Percentiles rank a stretch among this genome's conserved stretches.
phyloP scores from a whole-genome alignment of 2,888 invertebrate species.

The Eupithecia pulchellata region DNA sequence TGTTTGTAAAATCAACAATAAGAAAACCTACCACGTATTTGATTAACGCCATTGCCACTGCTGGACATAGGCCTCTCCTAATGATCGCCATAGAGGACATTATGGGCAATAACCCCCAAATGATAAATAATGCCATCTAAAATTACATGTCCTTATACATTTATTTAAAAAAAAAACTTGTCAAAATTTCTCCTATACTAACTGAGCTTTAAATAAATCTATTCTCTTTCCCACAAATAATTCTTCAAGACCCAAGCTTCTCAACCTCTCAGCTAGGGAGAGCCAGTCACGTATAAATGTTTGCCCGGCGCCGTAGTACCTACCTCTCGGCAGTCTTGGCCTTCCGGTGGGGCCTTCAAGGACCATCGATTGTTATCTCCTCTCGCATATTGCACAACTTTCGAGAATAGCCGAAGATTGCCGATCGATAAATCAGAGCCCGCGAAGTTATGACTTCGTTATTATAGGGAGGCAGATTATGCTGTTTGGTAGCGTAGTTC shows the following conservation, averaged over 20 bases:
- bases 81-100: too few species aligned
- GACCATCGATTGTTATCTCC: constrained; percentile 77
- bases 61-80: too few species aligned
- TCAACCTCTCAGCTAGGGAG: constrained; percentile 20
- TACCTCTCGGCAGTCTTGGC: constrained; percentile 55
- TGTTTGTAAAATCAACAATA: background rate
- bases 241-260: background rate
- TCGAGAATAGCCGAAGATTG: constrained; percentile 53
- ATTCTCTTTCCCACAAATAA: background rate
- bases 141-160: too few species aligned
- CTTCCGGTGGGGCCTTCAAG: constrained; percentile 72
- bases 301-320: constrained; percentile 66
- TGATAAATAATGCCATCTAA: too few species aligned
- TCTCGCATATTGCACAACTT: constrained; percentile 78
- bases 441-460: constrained; percentile 56
- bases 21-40: too few species aligned
- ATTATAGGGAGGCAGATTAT: constrained; percentile 47
- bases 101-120: too few species aligned
- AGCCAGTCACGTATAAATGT: constrained; percentile 77
- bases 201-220: background rate
- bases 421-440: constrained; percentile 66
- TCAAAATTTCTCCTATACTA: background rate
- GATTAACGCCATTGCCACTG: too few species aligned
- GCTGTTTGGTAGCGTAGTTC: constrained; percentile 11
- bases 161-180: background rate